Percentiles rank a stretch among this genome's conserved stretches.
Conservation (phyloP, 2,888 invertebrate genomes). For the Arenicola marina region DNA sequence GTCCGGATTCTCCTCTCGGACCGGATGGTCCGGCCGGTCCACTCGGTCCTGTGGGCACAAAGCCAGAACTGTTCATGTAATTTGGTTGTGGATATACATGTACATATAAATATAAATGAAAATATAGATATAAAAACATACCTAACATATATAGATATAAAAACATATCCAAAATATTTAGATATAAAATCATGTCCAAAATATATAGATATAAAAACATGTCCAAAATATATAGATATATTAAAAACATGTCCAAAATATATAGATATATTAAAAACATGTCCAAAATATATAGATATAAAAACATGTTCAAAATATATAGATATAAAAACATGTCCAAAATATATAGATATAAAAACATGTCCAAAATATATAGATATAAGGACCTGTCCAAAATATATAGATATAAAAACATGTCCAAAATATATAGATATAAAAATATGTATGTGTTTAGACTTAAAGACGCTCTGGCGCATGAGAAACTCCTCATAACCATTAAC, state of each 20-base stretch:
- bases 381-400: too few relatives aligned
- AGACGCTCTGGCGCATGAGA: too few relatives aligned
- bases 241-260: background rate
- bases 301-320: too few relatives aligned
- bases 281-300: too few relatives aligned
- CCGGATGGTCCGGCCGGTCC: conserved; percentile 13
- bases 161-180: background rate
- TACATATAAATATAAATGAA: too few relatives aligned
- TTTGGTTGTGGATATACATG: background rate
- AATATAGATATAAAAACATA: background rate
- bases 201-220: background rate
- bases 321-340: too few relatives aligned
- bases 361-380: too few relatives aligned
- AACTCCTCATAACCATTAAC: too few relatives aligned
- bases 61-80: background rate
- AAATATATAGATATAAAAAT: too few relatives aligned
- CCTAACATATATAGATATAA: background rate
- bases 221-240: background rate
- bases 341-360: too few relatives aligned
- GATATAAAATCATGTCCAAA: background rate
- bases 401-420: too few relatives aligned
- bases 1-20: conserved; percentile 15
- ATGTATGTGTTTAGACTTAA: too few relatives aligned
- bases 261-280: background rate
- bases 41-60: conserved; percentile 41